Conservation (phyloP, 2,888 invertebrate species). For the Volucella inanis region DNA sequence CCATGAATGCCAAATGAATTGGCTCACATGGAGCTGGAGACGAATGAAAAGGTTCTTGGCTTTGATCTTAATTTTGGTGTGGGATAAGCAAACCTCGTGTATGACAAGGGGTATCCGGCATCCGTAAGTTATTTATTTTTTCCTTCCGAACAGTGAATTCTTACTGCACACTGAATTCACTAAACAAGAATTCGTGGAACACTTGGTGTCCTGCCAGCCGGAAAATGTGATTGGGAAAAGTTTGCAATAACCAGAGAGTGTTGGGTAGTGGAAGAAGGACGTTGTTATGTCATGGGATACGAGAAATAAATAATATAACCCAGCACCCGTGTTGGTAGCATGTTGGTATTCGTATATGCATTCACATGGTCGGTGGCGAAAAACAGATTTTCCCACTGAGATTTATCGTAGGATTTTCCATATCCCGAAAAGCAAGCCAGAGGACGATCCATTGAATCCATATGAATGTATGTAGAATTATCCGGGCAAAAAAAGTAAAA, state of each 20-base stretch:
- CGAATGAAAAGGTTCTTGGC: background rate
- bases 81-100: slow-evolving; percentile 12
- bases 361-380: slow-evolving; percentile 67
- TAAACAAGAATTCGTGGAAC: slow-evolving; percentile 70
- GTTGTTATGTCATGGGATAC: too few species aligned
- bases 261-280: background rate
- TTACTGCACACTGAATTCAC: slow-evolving; percentile 73
- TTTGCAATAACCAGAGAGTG: slow-evolving; percentile 31
- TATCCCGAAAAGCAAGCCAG: background rate
- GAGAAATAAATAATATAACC: background rate
- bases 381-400: slow-evolving; percentile 72
- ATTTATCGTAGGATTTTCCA: slow-evolving; percentile 60
- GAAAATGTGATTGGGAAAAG: slow-evolving; percentile 73
- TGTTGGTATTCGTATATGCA: slow-evolving; percentile 65
- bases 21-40: slow-evolving; percentile 29
- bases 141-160: slow-evolving; percentile 62
- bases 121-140: slow-evolving; percentile 62
- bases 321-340: slow-evolving; percentile 27
- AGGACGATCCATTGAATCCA: slow-evolving; percentile 5
- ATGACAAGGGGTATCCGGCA: background rate
- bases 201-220: slow-evolving; percentile 67
- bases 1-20: slow-evolving; percentile 73
- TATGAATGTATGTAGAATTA: slow-evolving; percentile 21
- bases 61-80: background rate
- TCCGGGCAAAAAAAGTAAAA: slow-evolving; percentile 32